Conservation (phyloP, 2,797 vertebrate genomes). For the Gymnothorax reevesii region DNA sequence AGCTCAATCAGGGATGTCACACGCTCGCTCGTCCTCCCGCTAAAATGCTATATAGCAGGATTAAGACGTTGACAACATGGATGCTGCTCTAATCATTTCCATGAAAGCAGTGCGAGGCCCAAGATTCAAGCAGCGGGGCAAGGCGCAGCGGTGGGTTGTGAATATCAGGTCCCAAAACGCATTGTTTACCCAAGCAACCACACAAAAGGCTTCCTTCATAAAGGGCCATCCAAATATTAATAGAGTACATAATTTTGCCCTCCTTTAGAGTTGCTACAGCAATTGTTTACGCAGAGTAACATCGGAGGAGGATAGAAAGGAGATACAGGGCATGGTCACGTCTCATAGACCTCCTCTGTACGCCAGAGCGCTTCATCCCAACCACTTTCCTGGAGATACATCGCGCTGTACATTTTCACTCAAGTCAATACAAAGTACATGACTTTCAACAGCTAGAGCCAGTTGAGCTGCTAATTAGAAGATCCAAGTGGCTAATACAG, state of each 20-base stretch:
- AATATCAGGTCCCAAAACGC: neutral
- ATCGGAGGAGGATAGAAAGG: neutral
- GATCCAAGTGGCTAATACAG: no score
- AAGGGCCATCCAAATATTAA: neutral
- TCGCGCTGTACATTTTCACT: no score
- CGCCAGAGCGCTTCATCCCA: no score
- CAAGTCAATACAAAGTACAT: no score
- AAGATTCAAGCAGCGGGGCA: neutral
- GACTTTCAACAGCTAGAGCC: no score
- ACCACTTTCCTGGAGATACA: no score
- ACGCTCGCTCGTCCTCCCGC: constrained; percentile 3
- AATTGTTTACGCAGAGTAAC: neutral
- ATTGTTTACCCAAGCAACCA: neutral
- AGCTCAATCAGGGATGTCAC: constrained; percentile 3
- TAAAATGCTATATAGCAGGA: constrained; percentile 1
- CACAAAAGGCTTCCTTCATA: constrained; percentile 24
- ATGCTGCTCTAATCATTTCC: neutral
- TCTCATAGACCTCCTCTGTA: neutral
- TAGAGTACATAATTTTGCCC: neutral
- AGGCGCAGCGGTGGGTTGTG: neutral
- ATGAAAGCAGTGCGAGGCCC: neutral
- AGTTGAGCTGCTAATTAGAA: no score
- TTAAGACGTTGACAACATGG: neutral
- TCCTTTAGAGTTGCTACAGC: neutral
- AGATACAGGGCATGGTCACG: neutral